Evolutionary conservation across 2,113 vertebrate genomes (phyloP).

Genomic region (Platichthys flesus): DNA sequence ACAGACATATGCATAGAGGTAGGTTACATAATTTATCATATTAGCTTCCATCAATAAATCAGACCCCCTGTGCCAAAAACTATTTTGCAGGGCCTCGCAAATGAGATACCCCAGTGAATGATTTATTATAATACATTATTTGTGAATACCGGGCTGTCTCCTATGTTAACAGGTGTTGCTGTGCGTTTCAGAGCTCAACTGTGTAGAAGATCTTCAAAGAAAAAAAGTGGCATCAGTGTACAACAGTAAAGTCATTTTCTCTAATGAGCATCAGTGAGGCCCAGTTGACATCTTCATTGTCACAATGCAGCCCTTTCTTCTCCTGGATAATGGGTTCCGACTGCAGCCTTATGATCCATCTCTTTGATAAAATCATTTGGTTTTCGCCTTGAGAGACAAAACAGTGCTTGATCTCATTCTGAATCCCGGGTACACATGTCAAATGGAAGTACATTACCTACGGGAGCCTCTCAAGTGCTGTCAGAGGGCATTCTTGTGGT

Average conservation of each 20-base stretch:
- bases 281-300: conserved; percentile 46
- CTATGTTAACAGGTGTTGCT: conserved; percentile 1
- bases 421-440: conserved; percentile 35
- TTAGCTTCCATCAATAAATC: conserved; percentile 13
- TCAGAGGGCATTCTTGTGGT: conserved; percentile 39
- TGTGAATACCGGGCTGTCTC: conserved; percentile 7
- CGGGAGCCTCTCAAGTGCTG: conserved; percentile 16
- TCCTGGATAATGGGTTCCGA: conserved; percentile 38
- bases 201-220: conserved; percentile 27
- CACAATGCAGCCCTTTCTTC: conserved; percentile 26
- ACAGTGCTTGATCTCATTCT: conserved; percentile 39
- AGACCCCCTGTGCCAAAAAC: conserved; percentile 27
- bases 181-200: conserved; percentile 11
- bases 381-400: conserved; percentile 36
- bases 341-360: conserved; percentile 35
- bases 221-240: conserved; percentile 18
- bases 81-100: conserved; percentile 6
- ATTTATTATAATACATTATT: conserved; percentile 17
- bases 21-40: conserved; percentile 32
- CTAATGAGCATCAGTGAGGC: conserved; percentile 51
- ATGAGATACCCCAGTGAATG: background rate
- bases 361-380: conserved; percentile 50
- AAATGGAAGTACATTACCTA: conserved; percentile 41
- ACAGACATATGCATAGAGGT: conserved; percentile 12
- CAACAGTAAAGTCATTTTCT: conserved; percentile 51